phyloP scores from a whole-genome alignment of 2,888 invertebrate species.

The Stenurella melanura region DNA sequence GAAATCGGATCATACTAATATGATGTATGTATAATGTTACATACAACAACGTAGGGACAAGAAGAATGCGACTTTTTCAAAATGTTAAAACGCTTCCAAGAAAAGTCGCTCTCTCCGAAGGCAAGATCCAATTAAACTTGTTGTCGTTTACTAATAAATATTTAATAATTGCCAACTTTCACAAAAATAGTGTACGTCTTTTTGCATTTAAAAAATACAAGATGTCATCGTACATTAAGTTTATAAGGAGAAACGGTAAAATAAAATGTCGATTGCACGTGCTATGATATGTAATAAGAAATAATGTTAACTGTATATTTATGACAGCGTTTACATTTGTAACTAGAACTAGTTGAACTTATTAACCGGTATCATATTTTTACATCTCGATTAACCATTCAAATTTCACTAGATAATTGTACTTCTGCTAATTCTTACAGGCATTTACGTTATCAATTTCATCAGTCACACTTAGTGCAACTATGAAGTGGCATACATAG shows the following conservation, averaged over 20 bases:
- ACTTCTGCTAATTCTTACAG: constrained; percentile 41
- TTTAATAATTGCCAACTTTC: constrained; percentile 59
- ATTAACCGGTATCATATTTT: constrained; percentile 55
- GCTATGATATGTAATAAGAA: constrained; percentile 54
- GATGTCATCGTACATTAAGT: constrained; percentile 56
- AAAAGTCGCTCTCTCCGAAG: constrained; percentile 44
- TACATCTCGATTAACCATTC: constrained; percentile 59
- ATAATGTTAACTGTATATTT: constrained; percentile 56
- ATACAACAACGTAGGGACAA: background rate
- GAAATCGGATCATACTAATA: no score
- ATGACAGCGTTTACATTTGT: constrained; percentile 58
- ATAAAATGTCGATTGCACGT: constrained; percentile 54
- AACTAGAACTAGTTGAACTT: constrained; percentile 55
- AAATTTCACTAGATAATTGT: constrained; percentile 51
- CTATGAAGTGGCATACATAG: background rate
- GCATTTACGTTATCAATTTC: background rate
- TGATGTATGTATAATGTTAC: no score
- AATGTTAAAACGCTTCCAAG: constrained; percentile 40
- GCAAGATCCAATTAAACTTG: constrained; percentile 58
- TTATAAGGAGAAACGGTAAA: constrained; percentile 55
- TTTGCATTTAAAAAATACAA: constrained; percentile 48
- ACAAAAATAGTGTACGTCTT: constrained; percentile 55
- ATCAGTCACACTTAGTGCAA: background rate
- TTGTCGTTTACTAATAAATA: constrained; percentile 55
- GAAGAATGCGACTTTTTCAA: constrained; percentile 28